These are phyloP conservation scores for Aphidius ervi DNA, from an alignment of 1,140 invertebrate genomes.

Conservation along the genomic window DNA sequence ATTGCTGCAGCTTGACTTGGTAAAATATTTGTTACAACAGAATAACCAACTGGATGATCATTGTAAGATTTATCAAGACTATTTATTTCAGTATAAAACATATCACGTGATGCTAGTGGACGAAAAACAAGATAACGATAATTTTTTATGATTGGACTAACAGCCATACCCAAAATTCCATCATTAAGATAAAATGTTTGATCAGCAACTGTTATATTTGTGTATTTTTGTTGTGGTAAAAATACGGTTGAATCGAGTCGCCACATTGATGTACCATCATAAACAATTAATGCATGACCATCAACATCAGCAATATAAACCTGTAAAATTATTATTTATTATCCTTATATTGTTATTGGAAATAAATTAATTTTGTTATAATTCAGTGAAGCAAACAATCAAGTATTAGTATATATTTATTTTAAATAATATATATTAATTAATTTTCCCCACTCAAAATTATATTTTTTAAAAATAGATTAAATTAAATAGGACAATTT, in stretches of 20 bases:
- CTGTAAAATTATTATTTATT: constrained; percentile 10
- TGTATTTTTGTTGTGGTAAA: constrained; percentile 14
- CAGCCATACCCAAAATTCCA: constrained; percentile 43
- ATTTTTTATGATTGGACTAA: constrained; percentile 28
- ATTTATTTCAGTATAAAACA: constrained; percentile 31
- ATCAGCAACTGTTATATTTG: constrained; percentile 33
- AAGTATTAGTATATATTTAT: too few relatives aligned
- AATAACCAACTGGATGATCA: constrained; percentile 23
- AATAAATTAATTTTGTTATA: too few relatives aligned
- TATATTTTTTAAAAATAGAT: too few relatives aligned
- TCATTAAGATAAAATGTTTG: constrained; percentile 42
- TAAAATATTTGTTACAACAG: constrained; percentile 42
- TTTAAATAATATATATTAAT: background rate
- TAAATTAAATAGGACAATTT: background rate
- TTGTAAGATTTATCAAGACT: constrained; percentile 27
- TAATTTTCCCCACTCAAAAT: background rate
- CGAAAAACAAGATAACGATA: constrained; percentile 35
- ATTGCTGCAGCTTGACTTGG: constrained; percentile 40
- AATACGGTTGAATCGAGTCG: constrained; percentile 36
- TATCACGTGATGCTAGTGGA: constrained; percentile 39
- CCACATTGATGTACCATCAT: constrained; percentile 27
- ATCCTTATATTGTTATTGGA: too few relatives aligned
- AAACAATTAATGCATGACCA: constrained; percentile 39
- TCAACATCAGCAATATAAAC: constrained; percentile 46
- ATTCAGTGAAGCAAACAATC: background rate